These are phyloP conservation scores for Lepus americanus DNA, from an alignment of 2,113 vertebrate genomes.

Conservation along the genomic window DNA sequence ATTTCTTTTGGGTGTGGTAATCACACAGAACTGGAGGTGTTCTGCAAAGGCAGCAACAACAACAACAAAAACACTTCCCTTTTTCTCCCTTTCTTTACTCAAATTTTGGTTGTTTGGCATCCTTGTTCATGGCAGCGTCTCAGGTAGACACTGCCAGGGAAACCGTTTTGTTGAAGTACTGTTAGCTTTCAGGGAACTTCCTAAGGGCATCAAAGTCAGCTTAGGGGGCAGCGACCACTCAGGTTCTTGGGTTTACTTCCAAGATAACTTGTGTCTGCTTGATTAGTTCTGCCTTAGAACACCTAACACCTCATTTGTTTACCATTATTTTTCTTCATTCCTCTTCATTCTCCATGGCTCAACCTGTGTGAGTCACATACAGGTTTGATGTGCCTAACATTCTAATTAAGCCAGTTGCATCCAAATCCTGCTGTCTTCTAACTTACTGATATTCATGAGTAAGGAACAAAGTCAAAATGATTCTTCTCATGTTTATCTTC, in stretches of 20 bases:
- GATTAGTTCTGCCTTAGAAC: background rate
- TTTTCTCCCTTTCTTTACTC: background rate
- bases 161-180: background rate
- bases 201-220: background rate
- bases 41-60: background rate
- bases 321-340: background rate
- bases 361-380: background rate
- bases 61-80: no score
- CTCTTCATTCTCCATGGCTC: background rate
- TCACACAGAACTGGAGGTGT: background rate
- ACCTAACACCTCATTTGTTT: slow-evolving; percentile 25
- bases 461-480: background rate
- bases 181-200: background rate
- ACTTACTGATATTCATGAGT: background rate
- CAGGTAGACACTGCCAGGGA: slow-evolving; percentile 19
- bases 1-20: background rate
- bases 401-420: background rate
- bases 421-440: background rate
- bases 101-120: background rate
- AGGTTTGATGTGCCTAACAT: background rate
- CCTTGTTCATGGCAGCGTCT: slow-evolving; percentile 41
- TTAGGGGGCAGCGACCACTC: background rate
- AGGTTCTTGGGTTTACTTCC: background rate
- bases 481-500: background rate
- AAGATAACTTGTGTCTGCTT: background rate